Percentiles rank a stretch among this genome's conserved stretches.
phyloP scores from a whole-genome alignment of 2,113 vertebrate genomes.

The Leptobrachium ailaonicum region DNA sequence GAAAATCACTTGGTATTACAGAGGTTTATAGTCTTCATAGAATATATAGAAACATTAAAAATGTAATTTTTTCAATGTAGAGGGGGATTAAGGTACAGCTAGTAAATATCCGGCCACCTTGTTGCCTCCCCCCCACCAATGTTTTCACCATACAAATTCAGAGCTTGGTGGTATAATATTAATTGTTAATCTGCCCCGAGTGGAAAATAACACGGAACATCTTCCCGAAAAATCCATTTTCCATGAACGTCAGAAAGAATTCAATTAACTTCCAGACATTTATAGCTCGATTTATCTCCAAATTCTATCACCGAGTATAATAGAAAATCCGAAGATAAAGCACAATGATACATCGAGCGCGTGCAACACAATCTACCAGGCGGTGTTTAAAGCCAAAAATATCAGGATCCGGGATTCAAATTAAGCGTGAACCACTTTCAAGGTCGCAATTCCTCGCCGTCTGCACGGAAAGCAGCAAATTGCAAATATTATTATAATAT shows the following conservation, averaged over 20 bases:
- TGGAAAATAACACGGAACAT: neutral
- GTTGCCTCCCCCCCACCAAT: too few relatives aligned
- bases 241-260: neutral
- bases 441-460: neutral
- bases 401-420: neutral
- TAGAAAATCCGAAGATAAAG: neutral
- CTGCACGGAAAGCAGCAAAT: too few relatives aligned
- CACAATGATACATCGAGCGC: neutral
- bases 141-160: neutral
- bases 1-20: too few relatives aligned
- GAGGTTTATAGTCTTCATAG: too few relatives aligned
- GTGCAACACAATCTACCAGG: neutral
- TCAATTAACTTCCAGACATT: neutral
- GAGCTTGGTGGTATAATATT: neutral
- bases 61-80: too few relatives aligned
- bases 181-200: neutral
- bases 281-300: neutral
- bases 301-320: neutral
- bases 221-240: neutral
- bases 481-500: too few relatives aligned
- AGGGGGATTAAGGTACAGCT: too few relatives aligned
- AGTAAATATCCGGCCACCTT: too few relatives aligned
- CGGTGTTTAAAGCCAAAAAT: neutral
- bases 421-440: neutral
- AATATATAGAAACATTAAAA: too few relatives aligned